Evolutionary conservation across 1,140 invertebrate genomes (phyloP).

Genomic region (Bombus balteatus): DNA sequence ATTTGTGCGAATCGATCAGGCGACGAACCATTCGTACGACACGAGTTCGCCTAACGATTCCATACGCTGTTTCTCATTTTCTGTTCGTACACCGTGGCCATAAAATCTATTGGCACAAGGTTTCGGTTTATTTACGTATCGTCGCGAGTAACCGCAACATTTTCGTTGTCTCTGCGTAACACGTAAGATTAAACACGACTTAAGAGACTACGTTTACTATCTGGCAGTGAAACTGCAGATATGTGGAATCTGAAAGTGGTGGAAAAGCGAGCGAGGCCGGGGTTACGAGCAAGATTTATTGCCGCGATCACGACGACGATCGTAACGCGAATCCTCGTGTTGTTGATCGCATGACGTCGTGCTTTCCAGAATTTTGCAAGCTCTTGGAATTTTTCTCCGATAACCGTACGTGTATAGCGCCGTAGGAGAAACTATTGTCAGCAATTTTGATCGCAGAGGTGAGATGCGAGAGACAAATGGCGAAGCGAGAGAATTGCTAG

Average conservation of each 20-base stretch:
- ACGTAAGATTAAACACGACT: too few relatives aligned
- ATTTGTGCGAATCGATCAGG: too few relatives aligned
- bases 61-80: too few relatives aligned
- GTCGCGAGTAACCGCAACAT: too few relatives aligned
- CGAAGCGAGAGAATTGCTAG: neutral
- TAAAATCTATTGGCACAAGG: too few relatives aligned
- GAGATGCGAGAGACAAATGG: too few relatives aligned
- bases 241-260: slow-evolving; percentile 12
- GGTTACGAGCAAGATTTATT: slow-evolving; percentile 11
- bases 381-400: neutral
- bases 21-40: too few relatives aligned
- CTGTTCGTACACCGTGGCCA: too few relatives aligned
- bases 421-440: neutral
- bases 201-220: neutral
- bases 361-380: neutral
- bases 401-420: neutral
- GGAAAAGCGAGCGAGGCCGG: slow-evolving; percentile 17
- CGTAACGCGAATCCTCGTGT: neutral
- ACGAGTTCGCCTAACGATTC: too few relatives aligned
- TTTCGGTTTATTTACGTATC: too few relatives aligned
- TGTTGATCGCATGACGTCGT: neutral
- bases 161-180: too few relatives aligned
- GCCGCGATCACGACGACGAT: neutral
- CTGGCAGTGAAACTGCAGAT: neutral
- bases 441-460: neutral